Evolutionary conservation across 2,888 invertebrate species (phyloP), one percentile per base, ranked within the genome.

Genomic region (Allophyes oxyacanthae): DNA sequence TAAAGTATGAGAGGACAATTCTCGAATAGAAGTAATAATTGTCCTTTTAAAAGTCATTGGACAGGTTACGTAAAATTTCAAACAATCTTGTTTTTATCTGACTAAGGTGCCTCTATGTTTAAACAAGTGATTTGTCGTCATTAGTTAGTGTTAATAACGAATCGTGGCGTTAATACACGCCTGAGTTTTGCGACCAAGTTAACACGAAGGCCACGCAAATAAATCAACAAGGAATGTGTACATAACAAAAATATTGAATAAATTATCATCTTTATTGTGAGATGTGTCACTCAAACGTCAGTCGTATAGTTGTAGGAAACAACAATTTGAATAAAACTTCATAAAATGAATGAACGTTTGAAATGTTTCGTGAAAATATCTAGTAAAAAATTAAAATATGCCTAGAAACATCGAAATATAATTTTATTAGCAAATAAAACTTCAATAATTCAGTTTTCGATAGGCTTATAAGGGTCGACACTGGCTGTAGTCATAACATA

Each of bases 61-160:
- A 34, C 5, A 20, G 30, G 26, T 38, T 25, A n/a, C 33, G 26
- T 26, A 26, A 14, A 41, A 41, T 45, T 56, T 14, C 30, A 11
- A 14, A 9, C n/a, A 10, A 32, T 28, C 38, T 38, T 44, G 48
- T 45, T 50, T 38, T 52, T 61, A 60, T 52, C 40, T n/a, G n/a
- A n/a, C n/a, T n/a, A n/a, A 11, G 45, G 57, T 53, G 76, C 68
- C 77, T 67, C 67, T 48, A 50, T 67, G 58, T 71, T 72, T 79
- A 61, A 65, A 72, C 65, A 77, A 78, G 70, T 79, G 73, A 81
- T 82, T 84, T 65, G 71, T 75, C 75, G 66, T 75, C 69, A 72
- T 81, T 81, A 81, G 56, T 57, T 36, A 48, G 62, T 74, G 78
- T 76, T 83, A 79, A 83, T 37, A 73, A 67, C 64, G 55, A 64